Evolutionary conservation across 2,888 invertebrate genomes (phyloP).

Genomic region (Doris montereyensis): DNA sequence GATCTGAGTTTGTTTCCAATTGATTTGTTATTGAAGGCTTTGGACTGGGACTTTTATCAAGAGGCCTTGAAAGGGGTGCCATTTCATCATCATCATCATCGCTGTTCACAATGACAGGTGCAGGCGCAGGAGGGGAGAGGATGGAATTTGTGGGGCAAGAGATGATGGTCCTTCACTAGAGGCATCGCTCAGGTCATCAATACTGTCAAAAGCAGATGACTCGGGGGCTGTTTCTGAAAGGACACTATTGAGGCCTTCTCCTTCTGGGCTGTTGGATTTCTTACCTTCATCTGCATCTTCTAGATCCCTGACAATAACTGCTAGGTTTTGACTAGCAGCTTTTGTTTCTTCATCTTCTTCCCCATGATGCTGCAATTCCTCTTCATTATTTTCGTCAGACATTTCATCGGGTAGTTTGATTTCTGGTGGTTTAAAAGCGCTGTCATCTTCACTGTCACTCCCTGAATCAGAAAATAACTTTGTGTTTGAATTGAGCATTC

Average conservation of each 20-base stretch:
- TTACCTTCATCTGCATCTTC: slow-evolving; percentile 42
- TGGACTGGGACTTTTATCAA: slow-evolving; percentile 28
- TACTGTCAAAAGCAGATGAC: slow-evolving; percentile 48
- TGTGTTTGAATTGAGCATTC: neutral
- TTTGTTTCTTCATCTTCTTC: slow-evolving; percentile 45
- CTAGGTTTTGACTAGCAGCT: slow-evolving; percentile 44
- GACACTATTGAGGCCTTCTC: slow-evolving; percentile 37
- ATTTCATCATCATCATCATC: slow-evolving; percentile 35
- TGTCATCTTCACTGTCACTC: slow-evolving; percentile 47
- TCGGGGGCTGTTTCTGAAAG: slow-evolving; percentile 30
- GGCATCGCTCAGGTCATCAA: slow-evolving; percentile 42
- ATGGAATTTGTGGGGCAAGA: slow-evolving; percentile 33
- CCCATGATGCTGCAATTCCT: slow-evolving; percentile 20
- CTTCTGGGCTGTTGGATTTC: slow-evolving; percentile 54
- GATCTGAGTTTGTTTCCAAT: slow-evolving; percentile 45
- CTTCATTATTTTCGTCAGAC: slow-evolving; percentile 18
- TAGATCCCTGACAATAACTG: slow-evolving; percentile 43
- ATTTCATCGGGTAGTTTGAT: neutral
- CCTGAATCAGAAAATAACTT: slow-evolving; percentile 37
- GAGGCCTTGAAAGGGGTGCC: slow-evolving; percentile 33
- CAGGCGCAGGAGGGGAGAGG: slow-evolving; percentile 42
- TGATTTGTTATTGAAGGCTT: slow-evolving; percentile 1
- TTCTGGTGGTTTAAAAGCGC: slow-evolving; percentile 34
- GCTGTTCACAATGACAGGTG: slow-evolving; percentile 41
- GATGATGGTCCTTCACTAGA: slow-evolving; percentile 30